Base-by-base conservation (phyloP, 1,140 invertebrate genomes). In the Trachelipus rathkii region DNA sequence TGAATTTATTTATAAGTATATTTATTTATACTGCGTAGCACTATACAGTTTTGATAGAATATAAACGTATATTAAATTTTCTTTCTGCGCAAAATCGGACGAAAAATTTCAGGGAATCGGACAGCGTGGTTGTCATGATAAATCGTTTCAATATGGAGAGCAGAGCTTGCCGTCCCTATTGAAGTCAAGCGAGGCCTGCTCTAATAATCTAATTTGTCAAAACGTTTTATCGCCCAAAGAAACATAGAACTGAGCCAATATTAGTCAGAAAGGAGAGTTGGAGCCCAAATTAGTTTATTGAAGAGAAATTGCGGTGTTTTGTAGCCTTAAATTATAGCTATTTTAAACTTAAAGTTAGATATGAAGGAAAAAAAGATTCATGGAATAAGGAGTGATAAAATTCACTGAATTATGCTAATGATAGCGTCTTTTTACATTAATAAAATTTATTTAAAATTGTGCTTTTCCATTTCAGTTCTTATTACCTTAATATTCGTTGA, bases 161-260 rank as follows among this genome's bases (percentile, higher is more conserved):
- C 50, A 69, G 60, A 75, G 73, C 70, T 76, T 76, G 33, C 50
- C 76, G 70, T 72, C 79, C 67, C 76, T 73, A 80, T 80, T 80
- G 72, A 80, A 78, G 76, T 80, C 79, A 80, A 80, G 73, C 71
- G 76, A 71, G 50, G 79, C 79, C 74, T 78, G 69, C 79, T 77
- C 76, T 80, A 77, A 80, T 80, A 80, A 80, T 80, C 76, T 80
- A 80, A 80, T 80, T 80, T 80, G 79, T 80, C 79, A 80, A 80
- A 78, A 80, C 79, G 79, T 80, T 80, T 80, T 80, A 80, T 80
- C 76, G 79, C 76, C 79, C 79, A 80, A 80, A 80, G 79, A 80
- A 80, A 80, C 79, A 80, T 75, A 73, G 74, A 74, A 69, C 74
- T 77, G 77, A 80, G 79, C 79, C 79, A 80, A 81, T 77, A 78